Evolutionary conservation across 2,113 vertebrate genomes (phyloP).

Genomic region (Echinops telfairi): DNA sequence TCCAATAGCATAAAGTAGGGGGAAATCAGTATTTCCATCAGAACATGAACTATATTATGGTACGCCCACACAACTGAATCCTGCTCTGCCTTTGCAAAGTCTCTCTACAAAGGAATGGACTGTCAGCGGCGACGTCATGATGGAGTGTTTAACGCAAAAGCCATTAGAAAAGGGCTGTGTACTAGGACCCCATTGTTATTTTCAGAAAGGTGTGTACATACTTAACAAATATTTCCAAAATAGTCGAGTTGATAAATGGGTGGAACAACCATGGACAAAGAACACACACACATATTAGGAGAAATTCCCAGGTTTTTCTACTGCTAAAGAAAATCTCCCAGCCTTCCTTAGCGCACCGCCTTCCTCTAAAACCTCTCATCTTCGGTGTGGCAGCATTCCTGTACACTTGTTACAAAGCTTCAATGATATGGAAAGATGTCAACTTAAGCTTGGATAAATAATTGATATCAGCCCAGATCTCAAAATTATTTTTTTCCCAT

Average conservation of each 20-base stretch:
- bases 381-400: too few species aligned
- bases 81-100: neutral
- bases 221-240: constrained; percentile 26
- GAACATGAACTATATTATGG: neutral
- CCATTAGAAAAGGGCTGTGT: neutral
- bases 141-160: neutral
- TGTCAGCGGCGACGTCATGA: neutral
- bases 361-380: too few species aligned
- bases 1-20: neutral
- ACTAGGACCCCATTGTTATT: neutral
- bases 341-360: too few species aligned
- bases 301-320: too few species aligned
- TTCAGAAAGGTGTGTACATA: neutral
- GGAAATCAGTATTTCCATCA: neutral
- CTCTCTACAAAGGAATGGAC: neutral
- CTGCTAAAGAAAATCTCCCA: too few species aligned
- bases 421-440: too few species aligned
- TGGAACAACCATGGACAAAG: neutral
- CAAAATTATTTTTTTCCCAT: too few species aligned
- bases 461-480: too few species aligned
- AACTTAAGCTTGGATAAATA: too few species aligned
- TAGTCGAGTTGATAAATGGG: neutral
- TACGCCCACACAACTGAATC: neutral
- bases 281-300: neutral
- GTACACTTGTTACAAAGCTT: too few species aligned